Evolutionary conservation across 2,888 invertebrate species (phyloP).

Genomic region (Mycalesis mineus): DNA sequence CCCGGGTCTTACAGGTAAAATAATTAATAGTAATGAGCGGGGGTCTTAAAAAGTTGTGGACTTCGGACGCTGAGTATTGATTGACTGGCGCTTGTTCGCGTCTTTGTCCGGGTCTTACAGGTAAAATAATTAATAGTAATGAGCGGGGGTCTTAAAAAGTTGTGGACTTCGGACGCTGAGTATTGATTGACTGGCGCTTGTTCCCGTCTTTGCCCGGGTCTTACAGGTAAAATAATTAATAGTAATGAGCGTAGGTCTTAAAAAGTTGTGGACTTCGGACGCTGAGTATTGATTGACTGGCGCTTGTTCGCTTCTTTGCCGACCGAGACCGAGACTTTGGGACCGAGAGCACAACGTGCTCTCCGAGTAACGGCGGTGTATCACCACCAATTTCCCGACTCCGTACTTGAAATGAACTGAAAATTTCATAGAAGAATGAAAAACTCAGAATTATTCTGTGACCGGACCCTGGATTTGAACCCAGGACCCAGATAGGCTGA

Average conservation of each 20-base stretch:
- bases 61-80: conserved; percentile 7
- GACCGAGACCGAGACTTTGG: too few relatives aligned
- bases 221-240: too few relatives aligned
- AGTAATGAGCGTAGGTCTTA: conserved; percentile 14
- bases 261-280: conserved; percentile 15
- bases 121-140: too few relatives aligned
- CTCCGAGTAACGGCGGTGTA: too few relatives aligned
- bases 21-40: conserved; percentile 17
- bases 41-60: conserved; percentile 15
- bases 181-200: conserved; percentile 1
- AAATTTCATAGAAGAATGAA: too few relatives aligned
- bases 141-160: conserved; percentile 12
- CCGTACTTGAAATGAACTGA: too few relatives aligned
- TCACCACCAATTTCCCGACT: too few relatives aligned
- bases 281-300: conserved; percentile 3
- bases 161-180: conserved; percentile 10
- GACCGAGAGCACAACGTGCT: too few relatives aligned
- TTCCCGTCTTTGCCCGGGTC: neutral
- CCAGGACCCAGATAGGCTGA: too few relatives aligned
- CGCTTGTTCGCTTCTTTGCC: neutral
- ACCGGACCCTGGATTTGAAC: too few relatives aligned
- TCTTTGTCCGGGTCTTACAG: neutral
- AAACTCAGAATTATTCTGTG: too few relatives aligned
- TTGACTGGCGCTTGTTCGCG: neutral
- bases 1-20: too few relatives aligned